Conservation (phyloP, 2,888 invertebrate genomes). For the Rugalucina vietnamica region DNA sequence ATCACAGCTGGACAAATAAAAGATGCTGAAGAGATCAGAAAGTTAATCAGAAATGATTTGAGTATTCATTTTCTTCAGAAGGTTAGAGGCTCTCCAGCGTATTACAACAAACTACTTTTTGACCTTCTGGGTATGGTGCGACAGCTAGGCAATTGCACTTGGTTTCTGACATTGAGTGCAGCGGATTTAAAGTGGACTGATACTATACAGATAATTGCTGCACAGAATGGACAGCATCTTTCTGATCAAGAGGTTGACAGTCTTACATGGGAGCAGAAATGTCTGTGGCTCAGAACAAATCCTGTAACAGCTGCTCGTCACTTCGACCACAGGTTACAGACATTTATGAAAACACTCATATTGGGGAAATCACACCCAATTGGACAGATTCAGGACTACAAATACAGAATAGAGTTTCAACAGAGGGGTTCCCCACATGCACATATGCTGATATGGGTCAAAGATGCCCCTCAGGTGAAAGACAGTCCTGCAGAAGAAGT, state of each 20-base stretch:
- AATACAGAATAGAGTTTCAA: conserved; percentile 66
- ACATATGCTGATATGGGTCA: conserved; percentile 62
- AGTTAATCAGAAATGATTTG: conserved; percentile 23
- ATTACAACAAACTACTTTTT: conserved; percentile 47
- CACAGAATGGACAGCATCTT: conserved; percentile 31
- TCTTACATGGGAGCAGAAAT: conserved; percentile 32
- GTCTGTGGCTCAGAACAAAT: conserved; percentile 35
- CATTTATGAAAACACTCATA: not conserved
- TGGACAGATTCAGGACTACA: conserved; percentile 59
- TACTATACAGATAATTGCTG: conserved; percentile 49
- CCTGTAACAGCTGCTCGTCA: conserved; percentile 61
- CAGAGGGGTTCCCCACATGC: conserved; percentile 67
- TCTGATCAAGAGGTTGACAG: conserved; percentile 5
- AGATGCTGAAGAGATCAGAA: conserved; percentile 21
- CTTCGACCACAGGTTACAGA: conserved; percentile 55
- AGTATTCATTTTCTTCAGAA: conserved; percentile 48
- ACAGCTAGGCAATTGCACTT: conserved; percentile 65
- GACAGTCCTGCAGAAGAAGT: conserved; percentile 41
- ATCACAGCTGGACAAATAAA: conserved; percentile 46
- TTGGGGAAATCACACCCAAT: conserved; percentile 42
- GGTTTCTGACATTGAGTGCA: conserved; percentile 63
- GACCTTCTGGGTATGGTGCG: conserved; percentile 66
- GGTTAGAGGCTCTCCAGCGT: conserved; percentile 56
- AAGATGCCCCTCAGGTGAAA: conserved; percentile 56
- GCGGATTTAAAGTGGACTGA: conserved; percentile 65